These are phyloP conservation scores for Acomys russatus DNA, from an alignment of 2,797 vertebrate species.

Conservation along the genomic window DNA sequence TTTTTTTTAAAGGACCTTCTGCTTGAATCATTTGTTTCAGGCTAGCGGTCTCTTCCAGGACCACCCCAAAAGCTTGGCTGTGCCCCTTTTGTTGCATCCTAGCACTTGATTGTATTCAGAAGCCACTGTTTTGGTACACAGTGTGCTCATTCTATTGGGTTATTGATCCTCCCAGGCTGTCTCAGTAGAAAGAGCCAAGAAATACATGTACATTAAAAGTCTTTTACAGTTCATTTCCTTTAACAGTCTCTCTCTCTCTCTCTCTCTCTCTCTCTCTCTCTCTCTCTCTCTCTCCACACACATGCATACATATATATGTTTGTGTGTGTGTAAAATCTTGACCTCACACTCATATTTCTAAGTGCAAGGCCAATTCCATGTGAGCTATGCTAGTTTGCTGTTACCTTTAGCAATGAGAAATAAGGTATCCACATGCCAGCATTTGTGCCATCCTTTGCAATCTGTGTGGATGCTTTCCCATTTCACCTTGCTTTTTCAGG, in stretches of 20 bases:
- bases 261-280: too few relatives aligned
- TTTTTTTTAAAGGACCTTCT: slow-evolving; percentile 11
- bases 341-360: neutral
- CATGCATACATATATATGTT: neutral
- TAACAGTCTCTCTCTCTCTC: neutral
- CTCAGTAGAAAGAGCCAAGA: slow-evolving; percentile 26
- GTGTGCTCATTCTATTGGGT: neutral
- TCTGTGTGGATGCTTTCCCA: neutral
- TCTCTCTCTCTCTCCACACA: neutral
- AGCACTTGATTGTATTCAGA: slow-evolving; percentile 50
- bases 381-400: slow-evolving; percentile 17
- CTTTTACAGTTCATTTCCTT: slow-evolving; percentile 40
- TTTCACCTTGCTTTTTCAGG: slow-evolving; percentile 55
- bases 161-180: slow-evolving; percentile 11
- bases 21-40: slow-evolving; percentile 36
- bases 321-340: slow-evolving; percentile 1
- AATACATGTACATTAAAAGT: slow-evolving; percentile 2
- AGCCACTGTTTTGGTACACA: slow-evolving; percentile 6
- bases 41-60: slow-evolving; percentile 4
- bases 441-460: neutral
- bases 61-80: neutral
- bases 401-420: slow-evolving; percentile 31
- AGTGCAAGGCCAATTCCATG: neutral
- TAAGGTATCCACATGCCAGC: neutral
- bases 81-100: neutral